Base-by-base conservation (phyloP, 2,113 vertebrate species). In the Hirundichthys speculiger region DNA sequence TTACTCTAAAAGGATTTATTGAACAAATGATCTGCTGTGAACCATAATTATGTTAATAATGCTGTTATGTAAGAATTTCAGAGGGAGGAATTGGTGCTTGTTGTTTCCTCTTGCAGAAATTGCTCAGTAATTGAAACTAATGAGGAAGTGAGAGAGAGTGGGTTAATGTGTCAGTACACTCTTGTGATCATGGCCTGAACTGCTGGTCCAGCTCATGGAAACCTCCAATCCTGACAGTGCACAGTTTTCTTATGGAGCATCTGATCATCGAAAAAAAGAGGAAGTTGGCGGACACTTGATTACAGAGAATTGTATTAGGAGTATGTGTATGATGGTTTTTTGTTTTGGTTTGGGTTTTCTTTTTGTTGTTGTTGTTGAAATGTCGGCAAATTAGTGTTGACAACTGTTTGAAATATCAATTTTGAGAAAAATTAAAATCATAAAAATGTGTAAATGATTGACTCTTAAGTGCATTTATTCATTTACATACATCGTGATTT, bases 11-110 rank as follows among this genome's bases (percentile, higher is more conserved):
- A 42, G 22, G 10, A 45, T 45, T 16, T 20, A n/a, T 27, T 19
- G 38, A 19, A 30, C 27, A 3, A 47, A 13, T 58, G n/a, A 14
- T 41, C 18, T 49, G 65, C 46, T 53, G 49, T 47, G 27, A 40
- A 58, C 60, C 21, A 14, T 71, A 76, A 75, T 80, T 64, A 68
- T 64, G 68, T 16, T 50, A 69, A 78, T 62, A 16, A 46, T 22
- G 14, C 61, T 57, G 49, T 90, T 87, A 77, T 73, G 49, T 66
- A 85, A 81, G 57, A 6, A 2, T 24, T 46, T 61, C 56, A 67
- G 21, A 15, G 19, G 60, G 49, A 21, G 68, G 69, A 76, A 63
- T 83, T 67, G 38, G 40, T 42, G 62, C 55, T 61, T 27, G 58
- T 75, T 77, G 53, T 80, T 64, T 81, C 56, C 41, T 54, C 38